A percentile compares a stretch with the other conserved stretches of the same genome.
Conservation (phyloP, 1,140 invertebrate species). For the Maconellicoccus hirsutus region DNA sequence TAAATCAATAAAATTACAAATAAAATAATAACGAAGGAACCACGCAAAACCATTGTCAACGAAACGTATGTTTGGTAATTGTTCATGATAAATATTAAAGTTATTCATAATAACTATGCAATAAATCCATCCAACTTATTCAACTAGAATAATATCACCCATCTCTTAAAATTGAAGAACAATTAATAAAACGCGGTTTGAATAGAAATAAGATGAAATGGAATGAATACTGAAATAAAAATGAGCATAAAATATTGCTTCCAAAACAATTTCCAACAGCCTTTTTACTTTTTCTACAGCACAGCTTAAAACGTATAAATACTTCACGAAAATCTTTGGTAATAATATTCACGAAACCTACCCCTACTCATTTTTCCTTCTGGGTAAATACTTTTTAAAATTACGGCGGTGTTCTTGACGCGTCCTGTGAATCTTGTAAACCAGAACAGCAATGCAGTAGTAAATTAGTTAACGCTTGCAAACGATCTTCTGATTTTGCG, state of each 20-base stretch:
- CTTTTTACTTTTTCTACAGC: not conserved
- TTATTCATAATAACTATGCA: not conserved
- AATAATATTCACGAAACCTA: not conserved
- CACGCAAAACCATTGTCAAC: not conserved
- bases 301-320: not conserved
- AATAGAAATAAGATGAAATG: not conserved
- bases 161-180: too few species aligned
- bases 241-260: not conserved
- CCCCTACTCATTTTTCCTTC: not conserved
- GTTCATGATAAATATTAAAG: not conserved
- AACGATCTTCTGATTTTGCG: constrained; percentile 55
- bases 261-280: not conserved
- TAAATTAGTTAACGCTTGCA: constrained; percentile 65
- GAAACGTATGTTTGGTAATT: not conserved
- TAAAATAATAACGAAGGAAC: not conserved
- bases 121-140: too few species aligned
- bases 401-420: not conserved
- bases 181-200: too few species aligned
- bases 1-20: not conserved
- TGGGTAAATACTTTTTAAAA: too few species aligned
- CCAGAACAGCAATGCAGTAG: constrained; percentile 77
- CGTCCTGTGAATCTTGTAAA: constrained; percentile 51
- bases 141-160: too few species aligned
- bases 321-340: not conserved
- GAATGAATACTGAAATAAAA: not conserved